Base-by-base conservation (phyloP, 2,113 vertebrate species). In the Heterochromis multidens region DNA sequence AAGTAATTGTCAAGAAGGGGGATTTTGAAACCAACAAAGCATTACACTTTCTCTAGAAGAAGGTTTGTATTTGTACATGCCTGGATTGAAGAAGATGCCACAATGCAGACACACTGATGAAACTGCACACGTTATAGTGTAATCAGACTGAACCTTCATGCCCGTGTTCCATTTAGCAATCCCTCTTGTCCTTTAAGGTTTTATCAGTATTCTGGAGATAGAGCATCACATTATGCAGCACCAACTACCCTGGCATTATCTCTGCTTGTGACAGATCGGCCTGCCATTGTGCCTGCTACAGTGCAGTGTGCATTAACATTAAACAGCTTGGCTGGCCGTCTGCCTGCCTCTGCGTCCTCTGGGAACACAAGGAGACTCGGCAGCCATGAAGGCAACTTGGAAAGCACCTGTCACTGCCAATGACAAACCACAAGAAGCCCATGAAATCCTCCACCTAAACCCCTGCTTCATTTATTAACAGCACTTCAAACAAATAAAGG, bases 171-270 rank as follows among this genome's bases (percentile, higher is more conserved):
- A 67, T 85, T 89, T 88, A 84, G 80, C 91, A 81, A 52, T 88
- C 61, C 79, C 61, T 72, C 85, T 79, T 84, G 89, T 94, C 85
- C 91, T 91, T 91, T 90, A 83, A 82, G 85, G 76, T 91, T 89
- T 94, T 91, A 94, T 95, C 93, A 93, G 92, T 90, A 93, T 94
- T 93, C 94, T 81, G 76, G 89, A 90, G 92, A 91, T 86, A 77
- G 74, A 87, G 87, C 91, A 62, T 94, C 93, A 92, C 93, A 94
- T 94, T 95, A 94, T 95, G 91, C 94, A 88, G 90, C 83, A 79
- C 86, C 90, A 92, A 92, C 93, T 86, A 92, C 90, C 81, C 87
- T 93, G 94, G 93, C 93, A 92, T 95, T 93, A 94, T 95, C 92
- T 90, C 33, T 60, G 84, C 92, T 81, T 86, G 88, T 95, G 93